These are phyloP conservation scores for Castor canadensis DNA, from an alignment of 2,113 vertebrate genomes.

Conservation along the genomic window DNA sequence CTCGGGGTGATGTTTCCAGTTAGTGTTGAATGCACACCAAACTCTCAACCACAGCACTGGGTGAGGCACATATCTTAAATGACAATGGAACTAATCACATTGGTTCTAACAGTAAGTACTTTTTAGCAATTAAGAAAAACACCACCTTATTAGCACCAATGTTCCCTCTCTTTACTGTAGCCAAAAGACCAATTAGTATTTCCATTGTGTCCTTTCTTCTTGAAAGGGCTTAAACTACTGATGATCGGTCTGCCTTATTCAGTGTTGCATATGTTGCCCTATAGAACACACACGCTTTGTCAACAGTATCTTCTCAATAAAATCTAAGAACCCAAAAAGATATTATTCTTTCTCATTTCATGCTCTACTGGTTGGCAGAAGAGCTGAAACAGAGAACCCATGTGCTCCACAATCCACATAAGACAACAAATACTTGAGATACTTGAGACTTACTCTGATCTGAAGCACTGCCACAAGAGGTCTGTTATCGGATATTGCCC, in stretches of 20 bases:
- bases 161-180: too few relatives aligned
- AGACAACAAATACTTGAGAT: too few relatives aligned
- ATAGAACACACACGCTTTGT: not conserved
- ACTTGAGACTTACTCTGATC: not conserved
- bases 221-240: not conserved
- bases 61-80: not conserved
- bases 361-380: not conserved
- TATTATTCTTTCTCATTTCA: not conserved
- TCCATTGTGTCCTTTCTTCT: not conserved
- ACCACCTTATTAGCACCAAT: not conserved
- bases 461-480: not conserved
- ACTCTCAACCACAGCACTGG: not conserved
- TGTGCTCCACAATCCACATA: not conserved
- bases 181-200: too few relatives aligned
- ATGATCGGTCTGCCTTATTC: too few relatives aligned
- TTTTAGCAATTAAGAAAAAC: not conserved
- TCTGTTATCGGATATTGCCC: not conserved
- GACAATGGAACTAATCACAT: not conserved
- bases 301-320: not conserved
- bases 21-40: too few relatives aligned
- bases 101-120: not conserved
- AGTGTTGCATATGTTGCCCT: accelerated
- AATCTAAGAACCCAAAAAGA: not conserved
- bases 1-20: not conserved
- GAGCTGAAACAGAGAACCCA: not conserved